Evolutionary conservation across 64 coral and sea anemone genomes (phyloP).

Genomic region (Montipora foliosa): DNA sequence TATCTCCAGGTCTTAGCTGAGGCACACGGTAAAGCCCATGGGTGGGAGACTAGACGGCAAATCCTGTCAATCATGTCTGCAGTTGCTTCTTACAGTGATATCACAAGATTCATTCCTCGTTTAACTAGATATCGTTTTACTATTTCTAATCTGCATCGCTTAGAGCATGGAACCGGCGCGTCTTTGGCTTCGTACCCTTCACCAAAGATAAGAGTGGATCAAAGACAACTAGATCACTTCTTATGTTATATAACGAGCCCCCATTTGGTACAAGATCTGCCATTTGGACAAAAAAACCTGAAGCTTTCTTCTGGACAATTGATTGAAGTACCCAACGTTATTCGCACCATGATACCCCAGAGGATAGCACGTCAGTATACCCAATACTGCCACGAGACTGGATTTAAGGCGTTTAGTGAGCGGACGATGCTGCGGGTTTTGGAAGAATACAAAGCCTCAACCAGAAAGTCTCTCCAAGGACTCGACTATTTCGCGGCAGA

Average conservation of each 20-base stretch:
- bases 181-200: neutral
- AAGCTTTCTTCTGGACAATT: constrained; percentile 14
- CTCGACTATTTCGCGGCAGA: constrained; percentile 56
- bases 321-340: constrained; percentile 56
- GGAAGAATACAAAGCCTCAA: constrained; percentile 49
- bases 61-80: constrained; percentile 31
- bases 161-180: constrained; percentile 17
- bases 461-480: constrained; percentile 58
- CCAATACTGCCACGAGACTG: constrained; percentile 25
- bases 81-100: constrained; percentile 10
- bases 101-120: no score
- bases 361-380: constrained; percentile 59
- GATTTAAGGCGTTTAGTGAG: constrained; percentile 54
- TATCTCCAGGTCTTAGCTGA: constrained; percentile 34
- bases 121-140: constrained; percentile 56
- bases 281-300: constrained; percentile 52
- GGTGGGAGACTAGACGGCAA: constrained; percentile 23
- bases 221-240: constrained; percentile 27
- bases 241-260: constrained; percentile 50
- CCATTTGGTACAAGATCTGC: constrained; percentile 63
- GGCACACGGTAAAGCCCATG: constrained; percentile 3
- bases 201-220: constrained; percentile 44
- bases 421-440: constrained; percentile 50
- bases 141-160: constrained; percentile 43
- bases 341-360: constrained; percentile 43